phyloP scores from a whole-genome alignment of 2,113 vertebrate species.

The Microcebus tavaratra region DNA sequence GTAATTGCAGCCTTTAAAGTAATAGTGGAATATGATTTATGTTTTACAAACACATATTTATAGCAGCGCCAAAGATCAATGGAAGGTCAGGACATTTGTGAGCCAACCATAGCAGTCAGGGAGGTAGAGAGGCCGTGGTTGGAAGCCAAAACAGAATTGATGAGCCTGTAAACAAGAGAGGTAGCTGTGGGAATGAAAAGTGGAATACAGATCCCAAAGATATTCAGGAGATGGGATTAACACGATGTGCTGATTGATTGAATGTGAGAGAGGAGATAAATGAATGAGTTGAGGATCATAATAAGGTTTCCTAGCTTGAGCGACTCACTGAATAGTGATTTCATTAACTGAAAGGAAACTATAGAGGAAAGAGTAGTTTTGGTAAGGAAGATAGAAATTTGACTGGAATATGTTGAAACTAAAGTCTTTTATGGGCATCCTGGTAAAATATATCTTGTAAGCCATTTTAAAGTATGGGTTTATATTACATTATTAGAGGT shows the following conservation, averaged over 20 bases:
- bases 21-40: not conserved
- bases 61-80: not conserved
- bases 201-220: conserved; percentile 15
- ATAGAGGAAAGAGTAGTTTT: conserved; percentile 15
- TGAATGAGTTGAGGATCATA: conserved; percentile 52
- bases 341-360: conserved; percentile 52
- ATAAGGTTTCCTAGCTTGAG: conserved; percentile 61
- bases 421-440: not conserved
- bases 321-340: conserved; percentile 61
- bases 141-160: not conserved
- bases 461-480: not conserved
- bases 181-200: conserved; percentile 12
- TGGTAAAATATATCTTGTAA: not conserved
- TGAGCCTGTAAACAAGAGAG: not conserved
- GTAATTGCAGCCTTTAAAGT: conserved; percentile 22
- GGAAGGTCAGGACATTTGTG: not conserved
- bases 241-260: conserved; percentile 36
- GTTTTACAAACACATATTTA: not conserved
- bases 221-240: conserved; percentile 51
- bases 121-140: not conserved
- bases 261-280: conserved; percentile 67
- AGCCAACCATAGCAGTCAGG: not conserved
- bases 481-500: not conserved
- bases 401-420: not conserved
- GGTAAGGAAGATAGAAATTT: not conserved